These are phyloP conservation scores for Asarcornis scutulata DNA, from an alignment of 2,113 vertebrate genomes.

Conservation along the genomic window DNA sequence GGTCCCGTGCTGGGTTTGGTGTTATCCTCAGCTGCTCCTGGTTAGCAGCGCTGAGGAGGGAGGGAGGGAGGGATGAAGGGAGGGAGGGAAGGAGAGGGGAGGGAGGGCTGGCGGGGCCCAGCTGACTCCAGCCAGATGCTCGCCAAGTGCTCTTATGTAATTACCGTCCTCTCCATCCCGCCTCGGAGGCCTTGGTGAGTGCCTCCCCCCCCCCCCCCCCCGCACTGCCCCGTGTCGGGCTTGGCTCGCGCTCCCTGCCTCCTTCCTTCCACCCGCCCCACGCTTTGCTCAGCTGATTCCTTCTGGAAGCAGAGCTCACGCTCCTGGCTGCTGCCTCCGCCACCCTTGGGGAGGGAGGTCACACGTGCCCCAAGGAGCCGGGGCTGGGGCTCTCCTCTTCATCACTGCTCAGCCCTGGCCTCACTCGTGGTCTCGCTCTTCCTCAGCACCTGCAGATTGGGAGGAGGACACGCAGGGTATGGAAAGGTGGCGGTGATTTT, in stretches of 20 bases:
- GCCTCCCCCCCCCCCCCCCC: not conserved
- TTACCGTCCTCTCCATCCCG: conserved; percentile 67
- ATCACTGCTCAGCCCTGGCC: not conserved
- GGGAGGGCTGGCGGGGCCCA: not conserved
- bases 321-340: not conserved
- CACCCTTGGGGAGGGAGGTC: not conserved
- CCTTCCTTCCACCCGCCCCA: not conserved
- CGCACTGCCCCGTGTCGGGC: not conserved
- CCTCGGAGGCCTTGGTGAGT: conserved; percentile 32
- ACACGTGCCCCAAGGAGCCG: not conserved
- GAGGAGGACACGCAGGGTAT: not conserved
- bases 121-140: conserved; percentile 66
- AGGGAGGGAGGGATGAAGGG: not conserved
- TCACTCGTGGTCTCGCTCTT: not conserved
- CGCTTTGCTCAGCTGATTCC: conserved; percentile 31
- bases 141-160: conserved; percentile 68
- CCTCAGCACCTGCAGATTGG: rapidly evolving
- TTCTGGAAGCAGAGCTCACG: conserved; percentile 24
- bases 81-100: not conserved
- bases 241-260: not conserved
- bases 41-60: not conserved
- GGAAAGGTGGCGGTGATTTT: not conserved
- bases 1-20: not conserved
- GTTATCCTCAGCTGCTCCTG: conserved; percentile 69
- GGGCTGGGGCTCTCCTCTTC: not conserved